Evolutionary conservation across 2,888 invertebrate species (phyloP).

Genomic region (Rhimphoctona megacephalus): DNA sequence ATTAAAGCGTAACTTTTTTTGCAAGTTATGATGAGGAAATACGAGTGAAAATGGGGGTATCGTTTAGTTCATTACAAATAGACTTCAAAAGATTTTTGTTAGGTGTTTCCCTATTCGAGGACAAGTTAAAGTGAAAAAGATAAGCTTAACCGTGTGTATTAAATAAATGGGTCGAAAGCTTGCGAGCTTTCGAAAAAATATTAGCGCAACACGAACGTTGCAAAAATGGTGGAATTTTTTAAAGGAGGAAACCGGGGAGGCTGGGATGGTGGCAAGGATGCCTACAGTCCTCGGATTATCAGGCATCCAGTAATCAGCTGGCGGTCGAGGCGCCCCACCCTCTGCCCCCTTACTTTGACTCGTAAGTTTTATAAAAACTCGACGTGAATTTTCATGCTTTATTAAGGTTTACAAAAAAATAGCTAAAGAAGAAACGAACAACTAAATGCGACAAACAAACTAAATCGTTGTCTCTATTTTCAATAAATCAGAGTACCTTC

Average conservation of each 20-base stretch:
- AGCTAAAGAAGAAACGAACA: conserved; percentile 3
- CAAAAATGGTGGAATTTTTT: conserved; percentile 77
- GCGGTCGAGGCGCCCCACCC: conserved; percentile 82
- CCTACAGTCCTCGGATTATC: conserved; percentile 79
- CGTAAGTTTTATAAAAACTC: conserved; percentile 77
- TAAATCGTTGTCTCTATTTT: neutral
- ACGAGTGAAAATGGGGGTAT: too few species aligned
- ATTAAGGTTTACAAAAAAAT: neutral
- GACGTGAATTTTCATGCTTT: conserved; percentile 18
- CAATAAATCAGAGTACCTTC: conserved; percentile 43
- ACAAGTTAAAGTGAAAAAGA: neutral
- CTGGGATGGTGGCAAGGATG: conserved; percentile 83
- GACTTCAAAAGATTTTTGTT: neutral
- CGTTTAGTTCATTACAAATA: too few species aligned
- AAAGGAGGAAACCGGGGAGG: conserved; percentile 82
- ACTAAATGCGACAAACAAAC: neutral
- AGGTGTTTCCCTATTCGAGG: neutral
- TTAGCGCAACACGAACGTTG: conserved; percentile 42
- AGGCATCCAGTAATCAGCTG: conserved; percentile 77
- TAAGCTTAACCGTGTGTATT: neutral
- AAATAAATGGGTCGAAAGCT: neutral
- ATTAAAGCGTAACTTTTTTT: too few species aligned
- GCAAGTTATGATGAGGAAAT: too few species aligned
- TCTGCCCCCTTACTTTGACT: conserved; percentile 82
- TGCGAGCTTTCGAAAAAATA: conserved; percentile 25